Base-by-base conservation (phyloP, 2,797 vertebrate genomes). In the Syndactyla subalaris region DNA sequence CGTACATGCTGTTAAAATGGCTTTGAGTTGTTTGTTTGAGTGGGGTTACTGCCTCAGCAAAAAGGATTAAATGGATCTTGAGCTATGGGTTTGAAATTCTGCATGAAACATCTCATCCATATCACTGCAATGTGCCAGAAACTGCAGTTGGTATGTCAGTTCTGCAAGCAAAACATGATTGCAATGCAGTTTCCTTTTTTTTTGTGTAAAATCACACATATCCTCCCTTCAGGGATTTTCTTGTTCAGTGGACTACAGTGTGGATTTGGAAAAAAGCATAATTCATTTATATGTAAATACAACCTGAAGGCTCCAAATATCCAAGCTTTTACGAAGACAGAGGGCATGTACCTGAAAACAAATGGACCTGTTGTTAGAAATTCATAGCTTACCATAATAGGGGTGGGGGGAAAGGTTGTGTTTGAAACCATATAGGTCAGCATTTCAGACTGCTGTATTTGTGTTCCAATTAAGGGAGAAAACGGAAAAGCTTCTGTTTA, bases 211-310 rank as follows among this genome's bases (percentile, higher is more conserved):
- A 88, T 94, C 48, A 48, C 66, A 78, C 18, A 21, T 58, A 51
- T 27, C n/a, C 21, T 68, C 32, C 4, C 1, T 90, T 73, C 27
- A 71, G 71, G 30, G 83, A 84, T 89, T 88, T 90, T 92, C 65
- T 87, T 94, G 62, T 87, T 94, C 61, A 38, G 52, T 80, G 65
- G 73, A 59, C 71, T 75, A 58, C 24, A 22, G 23, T 92, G 43
- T 62, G 77, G 46, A 49, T 85, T 95, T 24, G 27, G 26, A 61
- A 65, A 83, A 85, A 88, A 19, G n/a, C 32, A 45, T 78, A 61
- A 73, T 11, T 91, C 32, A 97, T 95, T 89, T 95, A 54, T 91
- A 83, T 92, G 84, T 92, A 97, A 95, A 96, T 96, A 71, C 49
- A 93, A 10, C 41, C 76, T 49, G 75, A 87, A 95, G 73, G 51